These are phyloP conservation scores for Andrena haemorrhoa DNA, from an alignment of 2,888 invertebrate genomes.

Conservation along the genomic window DNA sequence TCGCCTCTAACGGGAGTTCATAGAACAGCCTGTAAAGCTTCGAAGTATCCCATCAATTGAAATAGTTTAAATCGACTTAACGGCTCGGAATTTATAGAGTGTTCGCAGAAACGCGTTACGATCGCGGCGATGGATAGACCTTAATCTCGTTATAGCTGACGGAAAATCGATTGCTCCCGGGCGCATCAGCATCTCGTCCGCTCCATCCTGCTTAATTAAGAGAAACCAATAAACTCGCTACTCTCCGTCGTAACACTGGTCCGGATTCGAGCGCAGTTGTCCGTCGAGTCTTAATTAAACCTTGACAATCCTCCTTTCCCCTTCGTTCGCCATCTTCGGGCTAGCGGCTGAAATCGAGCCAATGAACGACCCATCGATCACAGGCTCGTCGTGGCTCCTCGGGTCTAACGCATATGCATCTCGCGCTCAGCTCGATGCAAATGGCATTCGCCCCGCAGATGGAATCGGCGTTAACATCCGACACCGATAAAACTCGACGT, in stretches of 20 bases:
- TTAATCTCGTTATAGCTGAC: constrained; percentile 29
- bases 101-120: constrained; percentile 61
- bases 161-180: constrained; percentile 39
- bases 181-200: not conserved
- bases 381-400: not conserved
- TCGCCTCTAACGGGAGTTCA: constrained; percentile 41
- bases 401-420: too few species aligned
- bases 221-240: constrained; percentile 34
- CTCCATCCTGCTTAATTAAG: constrained; percentile 38
- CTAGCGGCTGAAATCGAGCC: not conserved
- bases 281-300: constrained; percentile 39
- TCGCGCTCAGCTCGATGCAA: too few species aligned
- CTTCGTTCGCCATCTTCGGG: not conserved
- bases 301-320: not conserved
- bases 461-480: not conserved
- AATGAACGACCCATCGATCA: not conserved
- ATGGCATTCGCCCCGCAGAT: not conserved
- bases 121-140: not conserved
- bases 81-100: constrained; percentile 61
- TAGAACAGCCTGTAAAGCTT: constrained; percentile 44
- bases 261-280: not conserved
- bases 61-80: constrained; percentile 71
- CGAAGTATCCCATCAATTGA: constrained; percentile 62
- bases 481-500: not conserved
- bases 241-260: not conserved